Base-by-base conservation (phyloP, 2,888 invertebrate genomes). In the Apocheima hispidaria region DNA sequence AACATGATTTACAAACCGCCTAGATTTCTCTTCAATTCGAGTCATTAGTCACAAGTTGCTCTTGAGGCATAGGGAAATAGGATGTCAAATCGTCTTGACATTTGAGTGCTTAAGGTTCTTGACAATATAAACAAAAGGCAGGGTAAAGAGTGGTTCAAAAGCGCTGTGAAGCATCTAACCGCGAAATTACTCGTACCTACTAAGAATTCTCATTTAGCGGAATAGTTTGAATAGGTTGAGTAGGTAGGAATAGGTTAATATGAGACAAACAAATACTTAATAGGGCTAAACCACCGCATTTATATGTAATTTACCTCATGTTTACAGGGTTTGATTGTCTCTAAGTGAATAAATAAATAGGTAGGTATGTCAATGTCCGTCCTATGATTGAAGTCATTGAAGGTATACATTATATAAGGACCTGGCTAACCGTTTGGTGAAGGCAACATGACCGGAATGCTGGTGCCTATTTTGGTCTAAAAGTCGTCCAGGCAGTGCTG, bases 111-210 rank as follows among this genome's bases (percentile, higher is more conserved):
- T 46, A 49, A 12, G 28, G 51, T 52, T 7, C 44, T 53, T 28
- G 46, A 43, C 14, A 38, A 46, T 41, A 20, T 12, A 58, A 50
- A 63, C 59, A 40, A 60, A 52, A 52, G 59, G 49, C 49, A 56
- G 44, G 51, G 40, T 51, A 60, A 67, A 49, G 43, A 41, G 52
- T 61, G 60, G 65, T 58, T 60, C 43, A 60, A 59, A 63, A 48
- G 48, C 60, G 65, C 61, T 64, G 43, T 40, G 60, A 56, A 65
- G 65, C 67, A 61, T 21, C 55, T 40, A 60, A 65, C 63, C 66
- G 65, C 49, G 64, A 73, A 71, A 71, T 66, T 49, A 55, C 55
- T 62, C 26, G 38, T 21, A 12, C 18, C 21, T 38, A 56, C 38
- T 33, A 26, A 10, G 30, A 53, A 36, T 54, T 21, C 41, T 41